Conservation (phyloP, 2,113 vertebrate species). For the Hyaena hyaena region DNA sequence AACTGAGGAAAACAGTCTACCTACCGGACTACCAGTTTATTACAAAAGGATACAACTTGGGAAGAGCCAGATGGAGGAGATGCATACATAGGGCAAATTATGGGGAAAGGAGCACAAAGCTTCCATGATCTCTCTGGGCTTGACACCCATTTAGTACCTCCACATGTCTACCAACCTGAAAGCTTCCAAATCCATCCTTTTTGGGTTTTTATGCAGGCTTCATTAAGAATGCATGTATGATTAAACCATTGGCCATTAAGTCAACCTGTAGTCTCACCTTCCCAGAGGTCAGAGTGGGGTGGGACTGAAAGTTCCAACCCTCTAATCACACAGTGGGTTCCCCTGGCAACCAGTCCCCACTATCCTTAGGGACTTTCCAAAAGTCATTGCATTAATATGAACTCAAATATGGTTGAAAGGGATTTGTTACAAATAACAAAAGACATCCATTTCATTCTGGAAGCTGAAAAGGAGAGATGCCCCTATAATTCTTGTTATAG, state of each 20-base stretch:
- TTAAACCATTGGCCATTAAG: background rate
- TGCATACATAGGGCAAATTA: background rate
- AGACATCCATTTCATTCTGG: background rate
- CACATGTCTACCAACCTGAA: background rate
- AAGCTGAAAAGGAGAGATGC: background rate
- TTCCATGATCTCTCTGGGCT: background rate
- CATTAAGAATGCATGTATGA: background rate
- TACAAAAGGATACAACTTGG: background rate
- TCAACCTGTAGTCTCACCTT: background rate
- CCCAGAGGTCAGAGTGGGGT: background rate
- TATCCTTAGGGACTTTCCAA: background rate
- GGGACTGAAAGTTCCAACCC: background rate
- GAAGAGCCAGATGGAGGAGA: background rate
- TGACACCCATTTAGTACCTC: background rate
- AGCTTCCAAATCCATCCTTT: background rate
- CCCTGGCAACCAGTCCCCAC: background rate
- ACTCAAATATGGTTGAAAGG: background rate
- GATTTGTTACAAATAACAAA: background rate
- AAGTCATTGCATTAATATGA: background rate
- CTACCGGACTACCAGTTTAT: background rate
- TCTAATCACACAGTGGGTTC: background rate
- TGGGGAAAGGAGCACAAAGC: background rate
- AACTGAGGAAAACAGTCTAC: background rate
- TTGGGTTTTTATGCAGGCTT: background rate
- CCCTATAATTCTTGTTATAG: background rate